phyloP scores from a whole-genome alignment of 2,113 vertebrate genomes.

The Neopipo cinnamomea region DNA sequence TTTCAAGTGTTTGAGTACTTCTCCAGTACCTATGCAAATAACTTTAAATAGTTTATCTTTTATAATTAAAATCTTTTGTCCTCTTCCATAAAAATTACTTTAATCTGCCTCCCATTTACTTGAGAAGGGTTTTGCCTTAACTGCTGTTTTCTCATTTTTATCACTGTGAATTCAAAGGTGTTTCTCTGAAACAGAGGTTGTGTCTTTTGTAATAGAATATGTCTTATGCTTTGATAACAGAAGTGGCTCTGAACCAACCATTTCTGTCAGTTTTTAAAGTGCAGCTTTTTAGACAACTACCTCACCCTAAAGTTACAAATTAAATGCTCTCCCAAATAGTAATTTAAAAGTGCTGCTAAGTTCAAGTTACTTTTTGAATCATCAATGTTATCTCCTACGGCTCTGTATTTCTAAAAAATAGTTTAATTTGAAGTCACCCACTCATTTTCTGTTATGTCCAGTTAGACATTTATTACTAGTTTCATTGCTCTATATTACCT shows the following conservation, averaged over 20 bases:
- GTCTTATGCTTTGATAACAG: not conserved
- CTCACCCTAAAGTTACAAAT: not conserved
- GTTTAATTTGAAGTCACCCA: conserved; percentile 16
- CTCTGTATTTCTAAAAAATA: not conserved
- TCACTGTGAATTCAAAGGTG: not conserved
- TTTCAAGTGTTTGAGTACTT: not conserved
- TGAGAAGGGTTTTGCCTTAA: not conserved
- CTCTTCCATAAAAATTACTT: not conserved
- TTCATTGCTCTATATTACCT: not conserved
- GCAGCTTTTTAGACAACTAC: not conserved
- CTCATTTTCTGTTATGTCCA: conserved; percentile 28
- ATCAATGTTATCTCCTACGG: not conserved
- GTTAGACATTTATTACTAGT: conserved; percentile 4
- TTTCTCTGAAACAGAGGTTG: not conserved
- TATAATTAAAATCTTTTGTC: not conserved
- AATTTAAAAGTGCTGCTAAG: not conserved
- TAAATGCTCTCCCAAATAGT: not conserved
- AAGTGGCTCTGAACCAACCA: not conserved
- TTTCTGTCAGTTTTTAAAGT: not conserved
- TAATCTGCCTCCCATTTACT: not conserved
- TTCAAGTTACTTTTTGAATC: not conserved
- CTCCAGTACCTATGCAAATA: not conserved
- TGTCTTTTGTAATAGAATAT: not conserved
- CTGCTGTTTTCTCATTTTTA: not conserved
- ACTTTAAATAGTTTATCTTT: not conserved